Base-by-base conservation (phyloP, 2,113 vertebrate species). In the Sander lucioperca region DNA sequence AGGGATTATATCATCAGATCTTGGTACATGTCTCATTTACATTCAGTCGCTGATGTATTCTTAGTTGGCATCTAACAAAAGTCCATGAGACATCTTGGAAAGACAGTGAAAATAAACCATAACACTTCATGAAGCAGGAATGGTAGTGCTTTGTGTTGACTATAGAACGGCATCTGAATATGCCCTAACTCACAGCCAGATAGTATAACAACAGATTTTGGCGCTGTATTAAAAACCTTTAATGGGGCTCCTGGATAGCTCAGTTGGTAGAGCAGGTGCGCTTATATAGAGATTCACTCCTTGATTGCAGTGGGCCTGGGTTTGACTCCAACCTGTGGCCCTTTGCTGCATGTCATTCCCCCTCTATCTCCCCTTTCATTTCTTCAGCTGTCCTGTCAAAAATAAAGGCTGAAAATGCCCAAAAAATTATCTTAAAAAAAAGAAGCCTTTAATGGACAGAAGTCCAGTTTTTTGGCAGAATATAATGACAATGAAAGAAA, bases 181-280 rank as follows among this genome's bases (percentile, higher is more conserved):
- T 63, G 59, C 59, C 15, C 65, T 64, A 57, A 76, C 8, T 56
- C 27, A 62, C 45, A 80, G 16, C 11, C 50, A 25, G 47, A 84
- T 6, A 77, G 19, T 61, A 64, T 10, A 33, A 50, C 25, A 65
- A 73, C 57, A 80, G 54, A 51, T 43, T 66, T 12, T 77, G 66
- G 3, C 58, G 7, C 39, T 33, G 33, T n/a, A 19, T 75, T 23
- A 74, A 78, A 30, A 30, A 3, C 30, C 30, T 30, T 30, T 30
- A 30, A 30, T 30, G 30, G 30, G 30, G 30, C 3, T 3, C 30
- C 30, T 30, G 30, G 30, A 30, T 30, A 30, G 30, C 30, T 30
- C 30, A 30, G 30, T 30, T 30, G 30, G 30, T 30, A 30, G 3
- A 30, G 30, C 30, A 3, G 30, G 30, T 30, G 3, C 3, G 3